Conservation (phyloP, 2,113 vertebrate genomes). For the Promerops cafer region DNA sequence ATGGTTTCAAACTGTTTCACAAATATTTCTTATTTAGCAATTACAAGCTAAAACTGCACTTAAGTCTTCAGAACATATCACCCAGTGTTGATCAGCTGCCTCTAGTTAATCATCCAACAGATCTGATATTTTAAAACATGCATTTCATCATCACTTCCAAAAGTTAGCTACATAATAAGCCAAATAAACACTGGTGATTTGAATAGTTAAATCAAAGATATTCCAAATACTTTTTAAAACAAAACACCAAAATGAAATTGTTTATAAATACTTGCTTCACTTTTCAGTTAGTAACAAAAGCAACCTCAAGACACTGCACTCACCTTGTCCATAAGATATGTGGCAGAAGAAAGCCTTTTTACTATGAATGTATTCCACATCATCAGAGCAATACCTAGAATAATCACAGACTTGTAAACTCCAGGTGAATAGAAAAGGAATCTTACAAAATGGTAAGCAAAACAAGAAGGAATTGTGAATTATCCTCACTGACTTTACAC, state of each 20-base stretch:
- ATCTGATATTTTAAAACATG: neutral
- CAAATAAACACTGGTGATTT: neutral
- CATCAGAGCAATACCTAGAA: constrained; percentile 87
- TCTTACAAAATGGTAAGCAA: neutral
- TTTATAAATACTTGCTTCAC: neutral
- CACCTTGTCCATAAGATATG: constrained; percentile 95
- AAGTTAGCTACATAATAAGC: neutral
- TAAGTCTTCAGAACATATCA: neutral
- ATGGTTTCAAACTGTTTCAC: neutral
- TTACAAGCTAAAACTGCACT: neutral
- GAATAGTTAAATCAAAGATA: neutral
- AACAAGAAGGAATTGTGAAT: neutral
- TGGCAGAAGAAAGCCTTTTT: constrained; percentile 90
- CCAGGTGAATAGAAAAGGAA: neutral
- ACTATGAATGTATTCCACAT: constrained; percentile 98
- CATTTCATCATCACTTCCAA: neutral
- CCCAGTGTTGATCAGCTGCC: neutral
- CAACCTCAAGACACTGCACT: neutral
- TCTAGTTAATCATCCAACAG: neutral
- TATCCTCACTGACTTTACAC: neutral
- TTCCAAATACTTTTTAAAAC: neutral
- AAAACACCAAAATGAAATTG: neutral
- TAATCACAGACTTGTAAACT: neutral
- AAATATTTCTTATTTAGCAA: neutral
- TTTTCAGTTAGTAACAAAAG: neutral